Percentiles rank a stretch among this genome's conserved stretches.
phyloP scores from a whole-genome alignment of 1,140 invertebrate genomes.

The Ips typographus region DNA sequence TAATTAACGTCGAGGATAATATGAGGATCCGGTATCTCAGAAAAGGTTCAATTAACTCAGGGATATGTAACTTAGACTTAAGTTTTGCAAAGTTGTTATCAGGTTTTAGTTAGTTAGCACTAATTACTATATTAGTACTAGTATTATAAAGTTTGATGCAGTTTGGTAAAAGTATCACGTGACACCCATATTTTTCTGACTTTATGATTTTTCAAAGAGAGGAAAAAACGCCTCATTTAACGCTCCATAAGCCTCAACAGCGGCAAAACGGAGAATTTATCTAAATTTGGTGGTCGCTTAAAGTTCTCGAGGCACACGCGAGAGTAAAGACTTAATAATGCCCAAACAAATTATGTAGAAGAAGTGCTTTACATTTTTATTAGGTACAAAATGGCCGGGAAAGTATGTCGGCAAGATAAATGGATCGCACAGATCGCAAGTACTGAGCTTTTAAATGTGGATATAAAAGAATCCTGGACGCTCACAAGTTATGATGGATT shows the following conservation, averaged over 20 bases:
- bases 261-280: constrained; percentile 31
- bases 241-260: constrained; percentile 27
- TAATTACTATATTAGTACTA: background rate
- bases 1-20: constrained; percentile 34
- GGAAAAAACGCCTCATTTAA: constrained; percentile 25
- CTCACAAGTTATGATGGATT: constrained; percentile 40
- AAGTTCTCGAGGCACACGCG: constrained; percentile 27
- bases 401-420: constrained; percentile 46
- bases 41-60: constrained; percentile 18
- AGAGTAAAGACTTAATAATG: constrained; percentile 43
- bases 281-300: constrained; percentile 28
- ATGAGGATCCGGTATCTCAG: constrained; percentile 21
- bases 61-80: constrained; percentile 9
- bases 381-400: constrained; percentile 45
- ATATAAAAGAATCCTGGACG: constrained; percentile 31
- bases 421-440: constrained; percentile 42
- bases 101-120: background rate
- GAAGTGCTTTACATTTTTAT: constrained; percentile 51
- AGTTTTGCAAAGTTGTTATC: background rate
- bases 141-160: background rate
- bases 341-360: constrained; percentile 51
- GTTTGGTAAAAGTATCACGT: background rate
- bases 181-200: background rate
- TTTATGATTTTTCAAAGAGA: constrained; percentile 6
- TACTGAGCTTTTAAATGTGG: constrained; percentile 26